Evolutionary conservation across 2,797 vertebrate genomes (phyloP), one percentile per base, ranked within the genome.

Genomic region (Argya squamiceps): DNA sequence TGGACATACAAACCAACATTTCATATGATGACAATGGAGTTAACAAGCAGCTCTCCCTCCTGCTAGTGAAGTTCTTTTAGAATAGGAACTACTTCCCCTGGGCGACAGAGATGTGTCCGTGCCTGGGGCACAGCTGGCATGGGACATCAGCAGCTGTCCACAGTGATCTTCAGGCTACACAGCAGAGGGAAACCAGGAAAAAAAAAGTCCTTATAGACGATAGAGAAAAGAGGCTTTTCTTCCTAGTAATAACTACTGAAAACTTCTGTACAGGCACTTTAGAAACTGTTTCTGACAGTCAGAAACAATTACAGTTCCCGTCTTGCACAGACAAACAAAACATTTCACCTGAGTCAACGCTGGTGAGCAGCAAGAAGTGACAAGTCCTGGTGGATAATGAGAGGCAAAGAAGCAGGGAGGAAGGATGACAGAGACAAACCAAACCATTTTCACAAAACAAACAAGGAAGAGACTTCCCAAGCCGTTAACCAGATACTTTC

Each of bases 121-220:
- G 49, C 0, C 0, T 2, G 19, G 21, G 46, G 59, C 82, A 69
- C 32, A 60, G 44, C 62, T 37, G 63, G 58, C 3, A 1, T 6
- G 20, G 34, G 21, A 68, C 53, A 27, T 16, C 17, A 53, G 62
- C 70, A 73, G 47, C 26, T 32, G 50, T 11, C 37, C 32, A 47
- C n/a, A 26, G 55, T 32, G 69, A 70, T 1, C 2, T 55, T 50
- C 39, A 73, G 47, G 60, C 60, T 80, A 21, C 34, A 26, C 15
- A 46, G 63, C 11, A 29, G 37, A 75, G 26, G 15, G 11, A 82
- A 47, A 78, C 10, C 6, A 43, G 41, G 29, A 56, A 63, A 46
- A 56, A 63, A 46, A 34, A 34, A 15, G 22, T 71, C 24, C 11
- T 53, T 34, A 12, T 0, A 49, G 13, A 32, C 5, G 2, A 80